Base-by-base conservation (phyloP, 2,113 vertebrate genomes). In the Laterallus jamaicensis region DNA sequence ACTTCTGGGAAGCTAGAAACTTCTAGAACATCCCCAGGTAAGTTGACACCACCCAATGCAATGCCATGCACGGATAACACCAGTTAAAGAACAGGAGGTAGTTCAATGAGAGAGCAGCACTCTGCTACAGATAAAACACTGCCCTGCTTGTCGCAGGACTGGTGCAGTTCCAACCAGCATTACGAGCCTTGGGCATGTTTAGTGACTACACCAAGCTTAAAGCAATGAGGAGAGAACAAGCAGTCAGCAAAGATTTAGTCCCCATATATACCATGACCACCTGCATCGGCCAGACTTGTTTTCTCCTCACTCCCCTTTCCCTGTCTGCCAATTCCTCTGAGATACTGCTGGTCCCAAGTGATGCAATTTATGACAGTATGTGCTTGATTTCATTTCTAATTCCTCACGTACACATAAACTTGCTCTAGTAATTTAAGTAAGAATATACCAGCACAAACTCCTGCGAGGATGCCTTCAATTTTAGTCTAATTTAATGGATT, bases 401-500 rank as follows among this genome's bases (percentile, higher is more conserved):
- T 92, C 89, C 67, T 78, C 49, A n/a, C 49, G 24, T 77, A 79
- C 67, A 50, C 26, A 55, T 52, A 58, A 82, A 82, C 44, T 70
- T 42, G 55, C 22, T 85, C 40, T 69, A 59, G 73, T 85, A 88
- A 93, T 90, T 86, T 35, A 50, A 68, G 88, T 50, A 25, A 68
- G 69, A 25, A 37, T 50, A 84, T 4, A 32, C 25, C 63, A 80
- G 78, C 40, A 16, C 71, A 83, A 91, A 86, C 49, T 82, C 90
- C 87, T 64, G 42, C 5, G 79, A 97, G 87, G 81, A 55, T 5
- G 9, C 42, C 71, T 88, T 83, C 73, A 86, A 75, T 91, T 93
- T 90, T 60, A 37, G 62, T 16, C 64, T 74, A 75, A 88, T 94
- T 94, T 93, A 96, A 88, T 81, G 85, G 82, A 94, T 94, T 94